These are phyloP conservation scores for Hormaphis cornu DNA, from an alignment of 1,140 invertebrate genomes.

Conservation along the genomic window DNA sequence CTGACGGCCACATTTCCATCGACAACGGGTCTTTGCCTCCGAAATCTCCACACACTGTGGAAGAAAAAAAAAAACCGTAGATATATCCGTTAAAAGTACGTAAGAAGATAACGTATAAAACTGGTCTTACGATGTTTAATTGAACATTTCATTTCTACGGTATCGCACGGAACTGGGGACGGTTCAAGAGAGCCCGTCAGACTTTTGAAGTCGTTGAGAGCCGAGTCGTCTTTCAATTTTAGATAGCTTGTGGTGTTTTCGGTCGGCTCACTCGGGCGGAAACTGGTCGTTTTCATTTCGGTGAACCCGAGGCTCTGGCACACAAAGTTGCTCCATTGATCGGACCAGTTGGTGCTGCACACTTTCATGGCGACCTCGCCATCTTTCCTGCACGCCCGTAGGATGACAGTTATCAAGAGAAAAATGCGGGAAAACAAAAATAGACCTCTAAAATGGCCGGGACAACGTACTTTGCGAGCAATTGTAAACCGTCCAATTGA, in stretches of 20 bases:
- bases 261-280: not conserved
- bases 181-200: conserved; percentile 45
- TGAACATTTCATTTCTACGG: conserved; percentile 48
- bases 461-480: conserved; percentile 18
- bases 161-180: conserved; percentile 43
- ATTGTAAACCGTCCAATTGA: not conserved
- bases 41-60: conserved; percentile 44
- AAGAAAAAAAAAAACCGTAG: not conserved
- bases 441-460: too few species aligned
- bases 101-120: not conserved
- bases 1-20: conserved; percentile 48
- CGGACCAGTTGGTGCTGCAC: conserved; percentile 49
- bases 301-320: conserved; percentile 49
- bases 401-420: too few species aligned
- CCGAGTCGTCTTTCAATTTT: conserved; percentile 42
- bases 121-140: not conserved
- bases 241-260: conserved; percentile 38
- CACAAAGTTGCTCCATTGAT: conserved; percentile 47
- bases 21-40: conserved; percentile 43
- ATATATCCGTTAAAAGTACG: not conserved
- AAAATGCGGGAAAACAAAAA: too few species aligned
- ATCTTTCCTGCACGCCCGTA: conserved; percentile 40
- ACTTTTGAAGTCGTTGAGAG: conserved; percentile 36
- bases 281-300: conserved; percentile 40
- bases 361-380: conserved; percentile 41